A percentile compares a stretch with the other conserved stretches of the same genome.
Evolutionary conservation across 1,140 invertebrate species (phyloP).

Genomic region (Zaprionus nigranus): DNA sequence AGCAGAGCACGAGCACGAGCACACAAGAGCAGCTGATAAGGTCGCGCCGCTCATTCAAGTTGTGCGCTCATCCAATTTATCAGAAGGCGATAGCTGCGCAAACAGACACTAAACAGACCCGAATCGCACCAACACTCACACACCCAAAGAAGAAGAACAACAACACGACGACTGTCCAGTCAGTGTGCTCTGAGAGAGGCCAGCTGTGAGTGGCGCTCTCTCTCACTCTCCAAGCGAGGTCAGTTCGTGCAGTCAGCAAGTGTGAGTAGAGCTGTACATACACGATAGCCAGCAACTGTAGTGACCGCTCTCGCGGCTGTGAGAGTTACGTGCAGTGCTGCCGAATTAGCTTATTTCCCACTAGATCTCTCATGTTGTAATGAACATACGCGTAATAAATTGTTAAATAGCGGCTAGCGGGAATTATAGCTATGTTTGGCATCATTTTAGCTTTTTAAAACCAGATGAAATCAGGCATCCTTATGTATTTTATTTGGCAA

Average conservation of each 20-base stretch:
- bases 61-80: constrained; percentile 35
- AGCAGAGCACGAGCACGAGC: neutral
- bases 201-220: neutral
- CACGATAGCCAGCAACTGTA: neutral
- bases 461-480: too few species aligned
- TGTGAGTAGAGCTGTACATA: neutral
- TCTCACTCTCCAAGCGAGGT: neutral
- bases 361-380: too few species aligned
- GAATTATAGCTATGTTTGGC: too few species aligned
- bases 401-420: too few species aligned
- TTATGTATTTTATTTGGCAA: too few species aligned
- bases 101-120: constrained; percentile 30
- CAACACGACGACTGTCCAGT: neutral
- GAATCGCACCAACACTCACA: neutral
- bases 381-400: too few species aligned
- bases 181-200: neutral
- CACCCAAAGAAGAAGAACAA: constrained; percentile 2
- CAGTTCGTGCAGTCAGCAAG: neutral
- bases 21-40: constrained; percentile 3
- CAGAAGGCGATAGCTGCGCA: constrained; percentile 39
- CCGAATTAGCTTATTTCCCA: too few species aligned
- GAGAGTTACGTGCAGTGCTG: neutral
- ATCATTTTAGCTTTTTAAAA: too few species aligned
- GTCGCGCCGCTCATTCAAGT: constrained; percentile 11
- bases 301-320: neutral